Conservation (phyloP, 2,113 vertebrate species). For the Lampris incognitus region DNA sequence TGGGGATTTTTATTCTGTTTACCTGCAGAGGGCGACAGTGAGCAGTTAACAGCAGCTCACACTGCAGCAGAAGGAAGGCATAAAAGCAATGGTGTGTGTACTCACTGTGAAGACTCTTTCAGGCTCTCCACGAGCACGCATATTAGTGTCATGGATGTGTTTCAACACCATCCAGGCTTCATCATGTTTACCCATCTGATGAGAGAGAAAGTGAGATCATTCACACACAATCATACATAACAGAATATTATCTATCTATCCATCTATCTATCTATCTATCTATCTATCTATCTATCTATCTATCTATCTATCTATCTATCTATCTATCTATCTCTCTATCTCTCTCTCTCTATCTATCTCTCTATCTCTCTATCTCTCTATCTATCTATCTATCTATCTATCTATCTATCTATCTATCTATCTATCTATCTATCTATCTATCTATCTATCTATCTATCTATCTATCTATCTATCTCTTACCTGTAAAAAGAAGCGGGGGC, state of each 20-base stretch:
- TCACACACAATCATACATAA: neutral
- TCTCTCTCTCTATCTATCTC: neutral
- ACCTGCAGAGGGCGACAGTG: constrained; percentile 85
- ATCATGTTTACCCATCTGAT: constrained; percentile 94
- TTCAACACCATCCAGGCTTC: constrained; percentile 99
- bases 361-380: neutral
- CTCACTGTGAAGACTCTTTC: constrained; percentile 99
- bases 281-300: too few relatives aligned
- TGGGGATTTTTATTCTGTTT: constrained; percentile 95
- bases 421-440: neutral
- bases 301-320: too few relatives aligned
- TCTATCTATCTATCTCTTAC: constrained; percentile 46
- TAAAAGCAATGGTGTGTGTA: constrained; percentile 22
- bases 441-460: neutral
- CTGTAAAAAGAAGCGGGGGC: constrained; percentile 91
- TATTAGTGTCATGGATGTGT: constrained; percentile 98
- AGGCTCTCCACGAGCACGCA: constrained; percentile 95
- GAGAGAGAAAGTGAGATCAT: neutral
- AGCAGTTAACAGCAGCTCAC: constrained; percentile 27
- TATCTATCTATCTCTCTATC: too few relatives aligned
- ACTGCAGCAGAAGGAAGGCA: constrained; percentile 6
- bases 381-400: too few relatives aligned
- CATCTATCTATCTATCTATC: neutral
- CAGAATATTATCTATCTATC: neutral
- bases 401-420: neutral